Evolutionary conservation across 2,113 vertebrate genomes (phyloP), one percentile per base, ranked within the genome.

Genomic region (Megaleporinus macrocephalus): DNA sequence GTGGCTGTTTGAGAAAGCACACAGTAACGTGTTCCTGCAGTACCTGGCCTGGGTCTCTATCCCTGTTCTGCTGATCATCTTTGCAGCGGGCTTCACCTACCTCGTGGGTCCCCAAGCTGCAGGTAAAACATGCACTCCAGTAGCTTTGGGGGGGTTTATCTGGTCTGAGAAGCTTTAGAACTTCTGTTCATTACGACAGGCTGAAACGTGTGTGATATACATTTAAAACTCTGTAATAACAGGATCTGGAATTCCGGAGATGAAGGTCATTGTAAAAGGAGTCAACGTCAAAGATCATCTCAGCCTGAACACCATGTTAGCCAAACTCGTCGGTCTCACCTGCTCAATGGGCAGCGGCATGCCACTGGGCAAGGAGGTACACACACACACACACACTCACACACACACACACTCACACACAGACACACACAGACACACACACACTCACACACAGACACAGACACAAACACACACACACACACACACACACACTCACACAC

Each of bases 241-340:
- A 84, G 83, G 78, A 0, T 81, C 83, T 15, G 83, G 83, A 0
- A 84, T 84, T 63, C 83, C 83, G 18, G 83, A 84, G 59, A 77
- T 72, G 2, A 81, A 84, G 83, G 27, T 47, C 0, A 36, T 69
- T 24, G 57, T 77, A 5, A 76, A 80, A 81, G 83, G 78, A 24
- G 78, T 80, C 27, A 4, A 66, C 0, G 5, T 76, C 47, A 62
- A 72, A 33, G 83, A 84, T 49, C 79, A 84, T 24, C 78, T 84
- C 16, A 80, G 78, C 24, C 36, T 84, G 10, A 84, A 22, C n/a
- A 84, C 83, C 15, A 61, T 84, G 24, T 7, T 81, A 26, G 74
- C 73, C 65, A 84, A 84, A 81, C 1, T 84, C 1, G 63, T 84
- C 24, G 80, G 78, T 22, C 59, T 84, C 13, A 73, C 22, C 78